Evolutionary conservation across 1,140 invertebrate genomes (phyloP).

Genomic region (Eumeta japonica): DNA sequence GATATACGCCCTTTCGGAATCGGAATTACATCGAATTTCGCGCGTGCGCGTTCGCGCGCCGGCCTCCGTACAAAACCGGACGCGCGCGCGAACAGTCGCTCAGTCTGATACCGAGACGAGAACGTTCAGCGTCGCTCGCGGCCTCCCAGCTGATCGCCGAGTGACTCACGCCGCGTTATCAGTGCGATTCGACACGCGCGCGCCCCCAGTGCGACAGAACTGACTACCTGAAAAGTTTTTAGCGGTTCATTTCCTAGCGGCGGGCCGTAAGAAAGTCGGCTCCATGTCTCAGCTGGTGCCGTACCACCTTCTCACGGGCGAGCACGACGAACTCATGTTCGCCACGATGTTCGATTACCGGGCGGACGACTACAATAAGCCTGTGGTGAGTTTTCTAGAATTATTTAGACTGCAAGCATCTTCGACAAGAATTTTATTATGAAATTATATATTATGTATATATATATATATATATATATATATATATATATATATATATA

Average conservation of each 20-base stretch:
- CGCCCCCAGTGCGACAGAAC: conserved; percentile 22
- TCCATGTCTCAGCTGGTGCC: conserved; percentile 58
- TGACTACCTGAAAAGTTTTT: background rate
- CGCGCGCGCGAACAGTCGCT: conserved; percentile 38
- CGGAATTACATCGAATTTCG: no score
- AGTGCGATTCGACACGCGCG: conserved; percentile 28
- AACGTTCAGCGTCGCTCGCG: conserved; percentile 29
- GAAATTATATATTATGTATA: background rate
- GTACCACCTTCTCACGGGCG: conserved; percentile 41
- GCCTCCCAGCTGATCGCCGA: conserved; percentile 3
- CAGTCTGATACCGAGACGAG: conserved; percentile 54
- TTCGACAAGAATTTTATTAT: conserved; percentile 10
- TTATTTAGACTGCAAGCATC: conserved; percentile 6
- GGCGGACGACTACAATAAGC: conserved; percentile 46
- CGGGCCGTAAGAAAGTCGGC: conserved; percentile 21
- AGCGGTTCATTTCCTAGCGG: background rate
- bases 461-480: background rate
- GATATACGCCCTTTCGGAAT: conserved; percentile 28
- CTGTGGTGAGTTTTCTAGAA: conserved; percentile 36
- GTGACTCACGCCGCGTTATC: conserved; percentile 51
- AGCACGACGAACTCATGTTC: conserved; percentile 56
- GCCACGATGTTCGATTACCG: conserved; percentile 57
- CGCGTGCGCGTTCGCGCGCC: conserved; percentile 45
- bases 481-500: no score
- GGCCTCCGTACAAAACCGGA: conserved; percentile 45